Percentiles rank a stretch among this genome's conserved stretches.
Conservation (phyloP, 2,888 invertebrate genomes). For the Achlya flavicornis region DNA sequence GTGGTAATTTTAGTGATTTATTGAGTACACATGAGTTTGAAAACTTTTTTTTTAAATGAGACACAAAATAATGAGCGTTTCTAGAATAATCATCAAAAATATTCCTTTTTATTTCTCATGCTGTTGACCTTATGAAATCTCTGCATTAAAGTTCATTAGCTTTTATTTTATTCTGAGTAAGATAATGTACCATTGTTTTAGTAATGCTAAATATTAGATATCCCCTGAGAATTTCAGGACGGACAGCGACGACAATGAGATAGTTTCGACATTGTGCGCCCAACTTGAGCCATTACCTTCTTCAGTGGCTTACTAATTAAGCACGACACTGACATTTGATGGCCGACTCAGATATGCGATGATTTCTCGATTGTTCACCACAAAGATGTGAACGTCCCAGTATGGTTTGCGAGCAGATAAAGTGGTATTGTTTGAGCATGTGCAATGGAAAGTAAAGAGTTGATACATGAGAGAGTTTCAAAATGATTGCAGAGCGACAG, state of each 20-base stretch:
- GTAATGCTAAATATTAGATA: slow-evolving; percentile 9
- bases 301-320: slow-evolving; percentile 61
- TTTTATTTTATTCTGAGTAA: background rate
- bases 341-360: slow-evolving; percentile 66
- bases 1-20: background rate
- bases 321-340: slow-evolving; percentile 67
- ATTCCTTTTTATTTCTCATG: background rate
- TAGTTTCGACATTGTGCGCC: slow-evolving; percentile 36
- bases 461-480: slow-evolving; percentile 43
- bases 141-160: slow-evolving; percentile 8
- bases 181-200: slow-evolving; percentile 11
- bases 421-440: slow-evolving; percentile 44
- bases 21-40: background rate
- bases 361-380: slow-evolving; percentile 71
- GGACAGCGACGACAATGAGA: slow-evolving; percentile 18
- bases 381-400: slow-evolving; percentile 47
- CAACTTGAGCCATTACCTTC: slow-evolving; percentile 33
- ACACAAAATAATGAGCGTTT: background rate
- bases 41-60: background rate
- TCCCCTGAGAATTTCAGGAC: slow-evolving; percentile 10
- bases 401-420: slow-evolving; percentile 49
- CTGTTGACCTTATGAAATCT: slow-evolving; percentile 1
- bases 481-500: slow-evolving; percentile 18
- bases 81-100: background rate
- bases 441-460: slow-evolving; percentile 55